phyloP scores from a whole-genome alignment of 2,113 vertebrate genomes.

The Platanista minor region DNA sequence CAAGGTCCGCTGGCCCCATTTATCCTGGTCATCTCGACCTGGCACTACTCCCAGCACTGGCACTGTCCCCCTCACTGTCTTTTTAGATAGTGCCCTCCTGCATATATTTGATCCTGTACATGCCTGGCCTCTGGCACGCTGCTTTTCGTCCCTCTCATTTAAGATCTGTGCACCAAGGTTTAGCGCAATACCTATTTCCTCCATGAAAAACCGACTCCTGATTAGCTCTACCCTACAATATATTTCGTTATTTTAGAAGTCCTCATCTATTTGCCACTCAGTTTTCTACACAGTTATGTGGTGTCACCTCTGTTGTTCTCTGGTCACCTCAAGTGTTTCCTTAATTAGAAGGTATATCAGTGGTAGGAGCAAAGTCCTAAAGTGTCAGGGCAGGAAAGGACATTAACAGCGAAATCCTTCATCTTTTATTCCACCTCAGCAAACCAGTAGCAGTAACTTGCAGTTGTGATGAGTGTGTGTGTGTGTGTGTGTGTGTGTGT shows the following conservation, averaged over 20 bases:
- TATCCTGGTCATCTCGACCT: neutral
- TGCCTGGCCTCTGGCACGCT: rapidly evolving
- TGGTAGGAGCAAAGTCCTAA: neutral
- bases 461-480: neutral
- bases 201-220: neutral
- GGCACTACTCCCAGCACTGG: neutral
- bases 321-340: neutral
- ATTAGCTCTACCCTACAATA: neutral
- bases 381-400: neutral
- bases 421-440: neutral
- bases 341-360: neutral
- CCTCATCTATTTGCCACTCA: neutral
- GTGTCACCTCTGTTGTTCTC: neutral
- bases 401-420: neutral
- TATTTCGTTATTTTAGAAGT: neutral
- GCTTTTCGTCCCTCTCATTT: neutral
- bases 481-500: neutral
- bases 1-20: neutral
- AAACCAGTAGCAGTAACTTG: neutral
- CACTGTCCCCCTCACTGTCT: neutral
- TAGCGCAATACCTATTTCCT: neutral
- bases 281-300: neutral
- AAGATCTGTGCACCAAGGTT: neutral
- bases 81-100: neutral
- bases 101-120: rapidly evolving